phyloP scores from a whole-genome alignment of 2,113 vertebrate genomes.

The Scatophagus argus region DNA sequence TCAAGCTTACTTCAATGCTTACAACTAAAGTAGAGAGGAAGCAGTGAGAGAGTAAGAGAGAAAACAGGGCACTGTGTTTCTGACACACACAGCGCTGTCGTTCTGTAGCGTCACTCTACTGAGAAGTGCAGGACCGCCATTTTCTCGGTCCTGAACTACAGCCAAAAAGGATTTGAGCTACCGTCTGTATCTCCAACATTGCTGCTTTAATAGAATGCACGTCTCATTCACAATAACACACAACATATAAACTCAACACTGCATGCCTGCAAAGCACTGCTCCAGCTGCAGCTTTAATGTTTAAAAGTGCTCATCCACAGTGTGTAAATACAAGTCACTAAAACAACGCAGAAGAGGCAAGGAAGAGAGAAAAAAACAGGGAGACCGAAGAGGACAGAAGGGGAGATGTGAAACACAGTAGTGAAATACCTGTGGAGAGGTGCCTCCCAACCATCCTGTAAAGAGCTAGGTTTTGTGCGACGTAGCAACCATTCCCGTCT shows the following conservation, averaged over 20 bases:
- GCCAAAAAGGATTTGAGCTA: slow-evolving; percentile 87
- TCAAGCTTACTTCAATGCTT: slow-evolving; percentile 51
- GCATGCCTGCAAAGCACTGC: slow-evolving; percentile 30
- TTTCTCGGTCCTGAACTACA: slow-evolving; percentile 89
- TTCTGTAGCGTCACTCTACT: slow-evolving; percentile 84
- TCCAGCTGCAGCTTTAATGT: slow-evolving; percentile 37
- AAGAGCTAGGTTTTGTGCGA: slow-evolving; percentile 85
- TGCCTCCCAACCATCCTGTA: slow-evolving; percentile 89
- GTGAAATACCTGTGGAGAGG: slow-evolving; percentile 90
- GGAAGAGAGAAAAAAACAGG: slow-evolving; percentile 25
- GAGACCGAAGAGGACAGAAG: slow-evolving; percentile 6
- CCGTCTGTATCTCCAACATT: slow-evolving; percentile 61
- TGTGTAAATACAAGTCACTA: slow-evolving; percentile 47
- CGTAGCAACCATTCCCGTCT: slow-evolving; percentile 85
- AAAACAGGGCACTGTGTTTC: slow-evolving; percentile 71
- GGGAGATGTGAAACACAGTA: slow-evolving; percentile 73
- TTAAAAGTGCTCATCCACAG: slow-evolving; percentile 25
- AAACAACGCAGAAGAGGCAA: slow-evolving; percentile 60
- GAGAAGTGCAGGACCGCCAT: slow-evolving; percentile 90
- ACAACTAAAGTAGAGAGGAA: slow-evolving; percentile 49
- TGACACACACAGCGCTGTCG: slow-evolving; percentile 76
- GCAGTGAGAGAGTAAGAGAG: slow-evolving; percentile 40
- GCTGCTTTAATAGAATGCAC: slow-evolving; percentile 39
- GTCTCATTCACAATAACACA: slow-evolving; percentile 29
- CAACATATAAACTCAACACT: slow-evolving; percentile 20